phyloP scores from a whole-genome alignment of 2,113 vertebrate genomes.

The Oreotrochilus melanogaster region DNA sequence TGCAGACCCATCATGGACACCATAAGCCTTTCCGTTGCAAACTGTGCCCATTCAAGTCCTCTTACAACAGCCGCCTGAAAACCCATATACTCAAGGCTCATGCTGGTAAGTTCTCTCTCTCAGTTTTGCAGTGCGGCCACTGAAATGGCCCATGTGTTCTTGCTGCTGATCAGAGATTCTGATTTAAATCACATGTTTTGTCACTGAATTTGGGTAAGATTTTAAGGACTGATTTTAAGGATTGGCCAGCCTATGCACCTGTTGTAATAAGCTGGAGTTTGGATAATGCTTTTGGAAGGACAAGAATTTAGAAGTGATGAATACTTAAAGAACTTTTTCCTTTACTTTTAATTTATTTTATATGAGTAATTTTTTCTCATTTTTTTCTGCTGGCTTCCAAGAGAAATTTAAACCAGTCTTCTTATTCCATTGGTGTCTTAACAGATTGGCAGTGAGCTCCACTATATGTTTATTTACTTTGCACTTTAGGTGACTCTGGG shows the following conservation, averaged over 20 bases:
- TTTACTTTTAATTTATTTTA: neutral
- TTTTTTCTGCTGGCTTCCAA: neutral
- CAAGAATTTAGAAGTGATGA: neutral
- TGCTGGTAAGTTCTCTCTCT: slow-evolving; percentile 84
- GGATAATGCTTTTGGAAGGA: neutral
- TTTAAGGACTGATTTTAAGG: neutral
- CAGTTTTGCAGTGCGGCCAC: neutral
- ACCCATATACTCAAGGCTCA: slow-evolving; percentile 96
- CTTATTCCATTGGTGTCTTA: neutral
- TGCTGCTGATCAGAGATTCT: slow-evolving; percentile 9
- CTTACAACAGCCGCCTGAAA: slow-evolving; percentile 96
- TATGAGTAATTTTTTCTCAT: neutral
- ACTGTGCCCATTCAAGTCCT: slow-evolving; percentile 97
- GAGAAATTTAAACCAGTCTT: rapidly evolving
- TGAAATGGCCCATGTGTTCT: neutral
- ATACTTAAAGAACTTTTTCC: neutral
- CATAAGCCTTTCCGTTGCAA: slow-evolving; percentile 99
- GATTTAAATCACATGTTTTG: neutral
- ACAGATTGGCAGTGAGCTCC: neutral
- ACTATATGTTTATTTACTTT: neutral
- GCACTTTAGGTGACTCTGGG: neutral
- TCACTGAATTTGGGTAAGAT: slow-evolving; percentile 32
- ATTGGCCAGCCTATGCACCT: neutral
- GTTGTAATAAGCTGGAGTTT: neutral
- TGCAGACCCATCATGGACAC: slow-evolving; percentile 98